Base-by-base conservation (phyloP, 2,113 vertebrate genomes). In the Amphilophus citrinellus region DNA sequence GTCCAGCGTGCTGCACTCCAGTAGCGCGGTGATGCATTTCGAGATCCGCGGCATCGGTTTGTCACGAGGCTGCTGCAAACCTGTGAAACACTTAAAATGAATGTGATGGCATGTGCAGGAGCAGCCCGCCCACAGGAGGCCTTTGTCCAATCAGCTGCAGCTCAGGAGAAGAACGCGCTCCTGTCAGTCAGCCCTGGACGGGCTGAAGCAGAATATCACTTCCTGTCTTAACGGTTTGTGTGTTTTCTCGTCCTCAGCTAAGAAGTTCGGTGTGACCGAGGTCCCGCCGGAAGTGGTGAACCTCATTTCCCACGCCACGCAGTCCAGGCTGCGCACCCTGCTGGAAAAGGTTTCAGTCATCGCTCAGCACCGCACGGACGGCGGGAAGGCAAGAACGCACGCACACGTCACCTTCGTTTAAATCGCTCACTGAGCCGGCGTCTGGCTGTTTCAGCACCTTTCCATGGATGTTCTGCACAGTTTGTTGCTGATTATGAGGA, bases 241-340 rank as follows among this genome's bases (percentile, higher is more conserved):
- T 37, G 24, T 50, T 15, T 66, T 80, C 81, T 81, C 17, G 4
- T 84, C 91, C 59, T 10, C 84, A 97, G 97, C 96, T 14, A 97
- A 96, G 92, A 96, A 96, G 94, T 95, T 96, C 57, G 97, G 97
- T 2, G 96, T 98, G 89, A 96, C 93, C 3, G 97, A 97, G 87
- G 96, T 97, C 3, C 95, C 97, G 4, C 89, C 95, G 89, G 97
- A 98, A 60, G 96, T 97, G 3, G 96, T 97, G 71, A 96, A 96
- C 96, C 95, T 96, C 82, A 95, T 97, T 80, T 97, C 97, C 61
- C 97, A 97, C 4, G 97, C 97, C 35, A 97, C 97, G 2, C 96
- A 97, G 91, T 94, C 86, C 79, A 91, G 97, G 89, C 84, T 97
- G 59, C 96, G 97, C 65, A 93, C 96, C 1, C 90, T 98, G 78